Base-by-base conservation (phyloP, 2,797 vertebrate genomes). In the Neoniphon sammara region DNA sequence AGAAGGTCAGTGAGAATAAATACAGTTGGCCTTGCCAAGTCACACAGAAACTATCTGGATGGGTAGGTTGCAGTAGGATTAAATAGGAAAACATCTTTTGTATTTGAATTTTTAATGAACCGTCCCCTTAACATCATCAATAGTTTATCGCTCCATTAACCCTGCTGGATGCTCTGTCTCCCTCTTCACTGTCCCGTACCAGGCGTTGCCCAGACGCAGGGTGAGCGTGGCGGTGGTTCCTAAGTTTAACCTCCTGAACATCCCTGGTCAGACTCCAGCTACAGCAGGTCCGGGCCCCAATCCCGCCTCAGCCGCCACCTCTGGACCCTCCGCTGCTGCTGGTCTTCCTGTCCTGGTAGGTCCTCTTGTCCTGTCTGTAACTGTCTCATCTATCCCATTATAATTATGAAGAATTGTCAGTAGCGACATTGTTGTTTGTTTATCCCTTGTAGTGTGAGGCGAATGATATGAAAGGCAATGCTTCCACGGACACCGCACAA, bases 161-260 rank as follows among this genome's bases (percentile, higher is more conserved):
- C 39, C 56, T 59, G 42, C 11, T 74, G 2, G 2, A 2, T 30
- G 12, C 56, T 74, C 70, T 60, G 74, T 71, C 80, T 91, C 30
- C 78, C 59, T 59, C 69, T 75, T 44, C 14, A 17, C 18, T n/a
- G 1, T 8, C 14, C 59, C 8, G 58, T 25, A 25, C 54, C 53
- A 99, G 98, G 96, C 96, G 70, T 91, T 99, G 93, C 98, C 98
- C 70, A 95, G 98, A 50, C 95, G 98, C 27, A 96, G 98, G 90
- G 97, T 99, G 90, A 99, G 98, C 44, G 98, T 99, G 46, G 98
- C 97, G 0, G 98, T 99, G 77, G 97, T 99, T 82, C 97, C 97
- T 4, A 99, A 99, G 88, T 98, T 99, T 91, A 98, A 97, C 89
- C 96, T 97, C 66, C 92, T 98, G 80, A 98, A 95, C 76, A 93